Percentiles rank a stretch among this genome's conserved stretches.
Conservation (phyloP, 1,140 invertebrate species). For the Delia radicum region DNA sequence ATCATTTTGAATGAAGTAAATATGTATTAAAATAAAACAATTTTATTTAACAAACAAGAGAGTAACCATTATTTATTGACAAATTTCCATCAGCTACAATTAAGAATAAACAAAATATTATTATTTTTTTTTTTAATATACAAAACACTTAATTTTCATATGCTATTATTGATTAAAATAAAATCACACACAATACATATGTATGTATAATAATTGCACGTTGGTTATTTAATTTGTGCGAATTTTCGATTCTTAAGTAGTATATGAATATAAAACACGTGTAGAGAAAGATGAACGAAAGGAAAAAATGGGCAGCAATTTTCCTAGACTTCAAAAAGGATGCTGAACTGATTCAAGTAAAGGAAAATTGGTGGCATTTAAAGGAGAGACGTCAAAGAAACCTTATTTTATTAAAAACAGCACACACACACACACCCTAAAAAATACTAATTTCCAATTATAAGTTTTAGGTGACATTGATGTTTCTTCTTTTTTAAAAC, state of each 20-base stretch:
- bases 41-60: background rate
- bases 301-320: background rate
- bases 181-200: background rate
- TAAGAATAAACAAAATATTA: background rate
- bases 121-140: background rate
- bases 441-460: background rate
- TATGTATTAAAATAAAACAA: background rate
- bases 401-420: background rate
- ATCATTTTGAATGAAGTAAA: too few species aligned
- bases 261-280: background rate
- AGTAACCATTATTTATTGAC: background rate
- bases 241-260: background rate
- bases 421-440: background rate
- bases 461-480: too few species aligned
- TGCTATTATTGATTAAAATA: too few species aligned
- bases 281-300: background rate
- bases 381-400: too few species aligned
- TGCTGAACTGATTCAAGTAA: background rate
- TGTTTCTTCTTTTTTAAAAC: background rate
- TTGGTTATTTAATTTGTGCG: background rate
- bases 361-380: background rate
- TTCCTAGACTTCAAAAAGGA: background rate
- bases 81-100: background rate
- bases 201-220: too few species aligned
- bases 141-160: background rate